Conservation (phyloP, 2,888 invertebrate genomes). For the Glomeris marginata region DNA sequence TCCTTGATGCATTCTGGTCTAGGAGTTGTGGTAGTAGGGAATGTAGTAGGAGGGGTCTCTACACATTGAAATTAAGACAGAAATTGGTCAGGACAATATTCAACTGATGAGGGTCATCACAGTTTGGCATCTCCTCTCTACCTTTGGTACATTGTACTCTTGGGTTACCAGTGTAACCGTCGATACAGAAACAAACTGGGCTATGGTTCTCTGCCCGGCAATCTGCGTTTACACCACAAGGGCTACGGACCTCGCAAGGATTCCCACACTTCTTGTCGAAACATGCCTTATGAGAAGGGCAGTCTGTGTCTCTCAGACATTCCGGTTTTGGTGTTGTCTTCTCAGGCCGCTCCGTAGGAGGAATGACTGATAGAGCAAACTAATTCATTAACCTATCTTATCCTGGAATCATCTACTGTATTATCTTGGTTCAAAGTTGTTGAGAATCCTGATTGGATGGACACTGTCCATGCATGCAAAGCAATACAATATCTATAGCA, state of each 20-base stretch:
- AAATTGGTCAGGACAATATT: slow-evolving; percentile 3
- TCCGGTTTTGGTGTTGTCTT: slow-evolving; percentile 31
- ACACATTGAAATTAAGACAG: background rate
- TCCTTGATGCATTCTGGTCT: slow-evolving; percentile 52
- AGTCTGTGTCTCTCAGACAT: slow-evolving; percentile 59
- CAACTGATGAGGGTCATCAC: too few species aligned
- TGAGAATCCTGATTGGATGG: too few species aligned
- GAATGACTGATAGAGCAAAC: background rate
- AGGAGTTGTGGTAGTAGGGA: background rate
- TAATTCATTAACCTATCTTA: too few species aligned
- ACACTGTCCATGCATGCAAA: too few species aligned
- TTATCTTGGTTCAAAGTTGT: too few species aligned
- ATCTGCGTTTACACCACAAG: slow-evolving; percentile 33
- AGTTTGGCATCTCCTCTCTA: slow-evolving; percentile 16
- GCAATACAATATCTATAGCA: too few species aligned
- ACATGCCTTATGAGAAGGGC: slow-evolving; percentile 60
- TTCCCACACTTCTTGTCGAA: slow-evolving; percentile 53
- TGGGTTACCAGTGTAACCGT: slow-evolving; percentile 54
- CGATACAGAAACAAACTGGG: slow-evolving; percentile 18
- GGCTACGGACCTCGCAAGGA: slow-evolving; percentile 42
- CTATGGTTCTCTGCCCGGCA: slow-evolving; percentile 21
- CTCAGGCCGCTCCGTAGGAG: background rate
- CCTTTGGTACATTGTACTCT: slow-evolving; percentile 48
- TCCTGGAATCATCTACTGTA: too few species aligned
- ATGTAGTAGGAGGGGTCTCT: slow-evolving; percentile 12